phyloP scores from a whole-genome alignment of 92 coral and sea anemone species.

The Heliopora coerulea region DNA sequence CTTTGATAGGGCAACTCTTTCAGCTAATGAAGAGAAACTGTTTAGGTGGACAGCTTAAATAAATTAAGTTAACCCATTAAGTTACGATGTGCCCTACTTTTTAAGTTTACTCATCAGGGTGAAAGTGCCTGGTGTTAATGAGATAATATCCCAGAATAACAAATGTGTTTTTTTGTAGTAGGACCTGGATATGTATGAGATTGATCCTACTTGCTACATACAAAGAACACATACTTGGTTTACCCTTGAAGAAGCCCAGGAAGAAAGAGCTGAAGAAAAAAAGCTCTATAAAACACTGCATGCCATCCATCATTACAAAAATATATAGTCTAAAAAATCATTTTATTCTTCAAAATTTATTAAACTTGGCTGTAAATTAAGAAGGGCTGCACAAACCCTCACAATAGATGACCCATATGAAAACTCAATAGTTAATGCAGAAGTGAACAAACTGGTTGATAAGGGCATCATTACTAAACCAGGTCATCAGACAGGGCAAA shows the following conservation, averaged over 20 bases:
- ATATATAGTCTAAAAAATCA: background rate
- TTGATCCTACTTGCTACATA: background rate
- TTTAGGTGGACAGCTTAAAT: too few species aligned
- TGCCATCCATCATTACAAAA: conserved; percentile 22
- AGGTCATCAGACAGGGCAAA: too few species aligned
- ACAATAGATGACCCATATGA: too few species aligned
- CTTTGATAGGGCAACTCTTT: too few species aligned
- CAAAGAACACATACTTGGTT: conserved; percentile 15
- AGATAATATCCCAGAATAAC: background rate
- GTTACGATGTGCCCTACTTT: too few species aligned
- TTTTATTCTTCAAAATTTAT: background rate
- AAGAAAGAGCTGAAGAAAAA: conserved; percentile 19
- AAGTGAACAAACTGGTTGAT: too few species aligned
- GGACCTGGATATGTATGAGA: conserved; percentile 16
- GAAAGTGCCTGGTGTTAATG: conserved; percentile 9
- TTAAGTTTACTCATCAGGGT: conserved; percentile 9
- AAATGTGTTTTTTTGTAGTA: conserved; percentile 23
- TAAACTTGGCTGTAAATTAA: conserved; percentile 16
- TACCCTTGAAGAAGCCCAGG: background rate
- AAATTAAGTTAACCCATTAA: too few species aligned
- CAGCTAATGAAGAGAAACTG: too few species aligned
- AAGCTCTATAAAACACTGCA: conserved; percentile 7
- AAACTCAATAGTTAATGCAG: too few species aligned
- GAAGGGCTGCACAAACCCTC: conserved; percentile 9
- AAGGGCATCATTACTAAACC: too few species aligned